Evolutionary conservation across 2,113 vertebrate species (phyloP).

Genomic region (Cettia cetti): DNA sequence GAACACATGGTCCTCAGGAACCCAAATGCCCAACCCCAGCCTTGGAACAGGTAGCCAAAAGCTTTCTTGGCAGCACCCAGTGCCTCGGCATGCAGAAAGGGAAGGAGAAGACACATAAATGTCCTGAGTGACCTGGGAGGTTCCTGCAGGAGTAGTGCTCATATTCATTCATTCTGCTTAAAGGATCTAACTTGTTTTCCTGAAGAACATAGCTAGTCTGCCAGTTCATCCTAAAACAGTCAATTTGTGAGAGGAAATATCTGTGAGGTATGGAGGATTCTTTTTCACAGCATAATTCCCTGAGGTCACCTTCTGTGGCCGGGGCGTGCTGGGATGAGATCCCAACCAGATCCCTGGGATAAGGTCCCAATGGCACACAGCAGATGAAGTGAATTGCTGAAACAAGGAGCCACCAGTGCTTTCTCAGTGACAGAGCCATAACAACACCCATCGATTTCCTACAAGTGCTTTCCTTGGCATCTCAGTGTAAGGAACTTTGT

Average conservation of each 20-base stretch:
- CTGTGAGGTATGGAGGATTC: background rate
- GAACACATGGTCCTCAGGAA: background rate
- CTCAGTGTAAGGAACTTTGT: background rate
- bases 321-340: background rate
- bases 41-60: background rate
- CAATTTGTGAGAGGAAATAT: background rate
- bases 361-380: background rate
- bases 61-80: background rate
- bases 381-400: background rate
- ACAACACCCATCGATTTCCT: accelerated
- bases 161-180: background rate
- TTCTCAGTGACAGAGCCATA: background rate
- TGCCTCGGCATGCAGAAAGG: background rate
- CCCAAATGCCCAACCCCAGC: background rate
- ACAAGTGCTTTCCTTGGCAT: background rate
- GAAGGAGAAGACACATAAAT: background rate
- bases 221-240: background rate
- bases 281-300: background rate
- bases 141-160: background rate
- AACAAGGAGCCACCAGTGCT: accelerated
- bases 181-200: background rate
- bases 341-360: background rate
- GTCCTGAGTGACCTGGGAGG: background rate
- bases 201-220: background rate
- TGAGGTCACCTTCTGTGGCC: background rate